Conservation (phyloP, 2,888 invertebrate species). For the Isoperla grammatica region DNA sequence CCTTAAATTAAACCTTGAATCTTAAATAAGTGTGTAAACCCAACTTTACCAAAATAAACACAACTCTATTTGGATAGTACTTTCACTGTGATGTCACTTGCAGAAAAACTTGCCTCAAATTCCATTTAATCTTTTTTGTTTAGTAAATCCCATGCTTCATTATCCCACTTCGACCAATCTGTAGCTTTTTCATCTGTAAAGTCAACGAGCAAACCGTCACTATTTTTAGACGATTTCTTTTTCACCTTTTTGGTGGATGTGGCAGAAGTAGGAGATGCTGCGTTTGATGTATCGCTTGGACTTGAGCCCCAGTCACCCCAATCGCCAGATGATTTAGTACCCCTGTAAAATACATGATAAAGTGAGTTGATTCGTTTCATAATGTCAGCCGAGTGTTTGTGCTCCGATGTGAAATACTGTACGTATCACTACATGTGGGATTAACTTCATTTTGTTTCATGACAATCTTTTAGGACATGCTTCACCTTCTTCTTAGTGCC, state of each 20-base stretch:
- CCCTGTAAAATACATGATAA: not conserved
- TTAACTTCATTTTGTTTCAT: too few relatives aligned
- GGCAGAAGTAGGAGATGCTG: not conserved
- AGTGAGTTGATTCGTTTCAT: too few relatives aligned
- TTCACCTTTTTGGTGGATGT: conserved; percentile 21
- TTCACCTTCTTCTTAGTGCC: too few relatives aligned
- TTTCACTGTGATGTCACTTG: too few relatives aligned
- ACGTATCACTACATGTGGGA: too few relatives aligned
- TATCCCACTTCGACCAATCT: conserved; percentile 48
- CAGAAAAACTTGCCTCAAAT: not conserved
- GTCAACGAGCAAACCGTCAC: conserved; percentile 37
- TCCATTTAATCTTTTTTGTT: conserved; percentile 43
- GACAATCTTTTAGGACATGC: too few relatives aligned
- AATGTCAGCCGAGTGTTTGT: too few relatives aligned
- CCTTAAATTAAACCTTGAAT: too few relatives aligned
- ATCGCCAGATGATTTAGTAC: conserved; percentile 19
- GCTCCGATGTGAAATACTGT: too few relatives aligned
- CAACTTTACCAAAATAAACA: not conserved
- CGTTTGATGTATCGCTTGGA: conserved; percentile 5
- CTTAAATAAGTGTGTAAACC: too few relatives aligned
- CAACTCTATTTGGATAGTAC: not conserved
- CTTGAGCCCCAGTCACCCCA: conserved; percentile 26
- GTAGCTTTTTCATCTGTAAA: conserved; percentile 31
- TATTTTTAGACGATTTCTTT: conserved; percentile 34
- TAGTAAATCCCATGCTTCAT: conserved; percentile 56